These are phyloP conservation scores for Colletes collaris DNA, from an alignment of 2,888 invertebrate species.

Conservation along the genomic window DNA sequence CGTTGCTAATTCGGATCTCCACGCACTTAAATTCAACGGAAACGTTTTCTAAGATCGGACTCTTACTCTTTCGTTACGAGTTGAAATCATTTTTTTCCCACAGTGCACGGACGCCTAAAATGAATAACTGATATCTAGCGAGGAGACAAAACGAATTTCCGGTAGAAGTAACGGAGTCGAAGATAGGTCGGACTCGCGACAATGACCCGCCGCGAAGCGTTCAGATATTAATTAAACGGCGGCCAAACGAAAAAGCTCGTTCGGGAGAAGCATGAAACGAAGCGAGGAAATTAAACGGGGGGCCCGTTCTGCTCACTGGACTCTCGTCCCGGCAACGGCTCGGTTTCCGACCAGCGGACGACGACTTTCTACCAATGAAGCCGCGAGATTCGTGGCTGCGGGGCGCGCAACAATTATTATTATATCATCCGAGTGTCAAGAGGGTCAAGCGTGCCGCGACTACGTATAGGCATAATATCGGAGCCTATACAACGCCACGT, in stretches of 20 bases:
- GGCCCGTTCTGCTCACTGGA: constrained; percentile 32
- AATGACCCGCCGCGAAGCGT: background rate
- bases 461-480: constrained; percentile 68
- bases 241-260: constrained; percentile 46
- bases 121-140: too few relatives aligned
- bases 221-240: constrained; percentile 50
- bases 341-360: background rate
- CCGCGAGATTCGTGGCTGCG: constrained; percentile 31
- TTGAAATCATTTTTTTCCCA: too few relatives aligned
- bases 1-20: too few relatives aligned
- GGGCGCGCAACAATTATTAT: constrained; percentile 74
- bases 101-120: too few relatives aligned
- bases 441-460: constrained; percentile 76
- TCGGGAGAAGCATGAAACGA: constrained; percentile 51
- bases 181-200: background rate
- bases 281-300: constrained; percentile 52
- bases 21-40: too few relatives aligned
- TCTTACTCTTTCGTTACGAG: too few relatives aligned
- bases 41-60: too few relatives aligned
- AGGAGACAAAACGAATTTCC: too few relatives aligned
- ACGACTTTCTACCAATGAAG: constrained; percentile 36
- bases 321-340: constrained; percentile 12
- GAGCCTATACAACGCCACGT: constrained; percentile 61
- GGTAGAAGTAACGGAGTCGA: background rate
- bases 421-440: constrained; percentile 73